Evolutionary conservation across 2,888 invertebrate genomes (phyloP).

Genomic region (Polydrusus cervinus): DNA sequence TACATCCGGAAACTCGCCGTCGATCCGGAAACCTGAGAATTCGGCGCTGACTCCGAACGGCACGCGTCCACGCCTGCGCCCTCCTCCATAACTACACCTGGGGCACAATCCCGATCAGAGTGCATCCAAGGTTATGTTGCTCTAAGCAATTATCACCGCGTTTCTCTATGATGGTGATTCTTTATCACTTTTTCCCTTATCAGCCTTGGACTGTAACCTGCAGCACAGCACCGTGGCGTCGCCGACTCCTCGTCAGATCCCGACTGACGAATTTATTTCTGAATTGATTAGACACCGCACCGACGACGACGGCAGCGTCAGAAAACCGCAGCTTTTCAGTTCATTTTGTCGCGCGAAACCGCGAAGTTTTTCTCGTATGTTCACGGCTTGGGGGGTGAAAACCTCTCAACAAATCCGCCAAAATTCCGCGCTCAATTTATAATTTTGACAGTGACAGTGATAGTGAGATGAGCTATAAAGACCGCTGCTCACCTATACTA

Average conservation of each 20-base stretch:
- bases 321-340: constrained; percentile 51
- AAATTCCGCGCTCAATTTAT: constrained; percentile 71
- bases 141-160: constrained; percentile 14
- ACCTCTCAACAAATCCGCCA: constrained; percentile 66
- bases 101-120: constrained; percentile 42
- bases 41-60: constrained; percentile 31
- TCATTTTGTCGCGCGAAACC: constrained; percentile 52
- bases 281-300: constrained; percentile 64
- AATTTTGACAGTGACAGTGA: constrained; percentile 71
- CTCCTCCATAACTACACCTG: constrained; percentile 41
- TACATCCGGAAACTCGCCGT: constrained; percentile 14
- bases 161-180: constrained; percentile 44
- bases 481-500: constrained; percentile 88
- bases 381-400: constrained; percentile 62
- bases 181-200: constrained; percentile 65
- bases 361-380: constrained; percentile 54
- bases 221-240: constrained; percentile 62
- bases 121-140: constrained; percentile 54
- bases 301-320: constrained; percentile 50
- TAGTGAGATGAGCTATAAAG: constrained; percentile 91
- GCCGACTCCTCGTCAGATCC: constrained; percentile 64
- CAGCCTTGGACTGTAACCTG: constrained; percentile 71
- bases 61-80: constrained; percentile 46
- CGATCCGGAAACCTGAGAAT: constrained; percentile 34
- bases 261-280: constrained; percentile 69